Evolutionary conservation across 2,888 invertebrate species (phyloP), one percentile per base, ranked within the genome.

Genomic region (Encarsia formosa): DNA sequence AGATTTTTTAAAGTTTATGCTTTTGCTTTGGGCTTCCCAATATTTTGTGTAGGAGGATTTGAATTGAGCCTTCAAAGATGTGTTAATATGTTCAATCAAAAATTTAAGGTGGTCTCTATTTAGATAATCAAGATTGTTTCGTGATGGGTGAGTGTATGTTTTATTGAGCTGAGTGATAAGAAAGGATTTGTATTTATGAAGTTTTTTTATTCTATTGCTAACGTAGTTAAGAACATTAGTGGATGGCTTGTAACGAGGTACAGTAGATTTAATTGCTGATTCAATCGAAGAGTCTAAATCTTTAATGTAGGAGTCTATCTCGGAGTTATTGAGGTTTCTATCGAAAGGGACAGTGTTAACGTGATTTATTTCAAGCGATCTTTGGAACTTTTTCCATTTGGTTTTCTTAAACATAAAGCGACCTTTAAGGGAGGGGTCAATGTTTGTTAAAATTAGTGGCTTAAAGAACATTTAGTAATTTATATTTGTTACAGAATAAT

Each of bases 321-420:
- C 37, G 2, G 9, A 2, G 9, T 37, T 45, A 18, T 15, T 11
- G 4, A 44, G 35, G 19, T 44, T 44, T 34, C 23, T 22, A 13
- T 44, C 9, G 15, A 5, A 2, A 8, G 44, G 44, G 9, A 35
- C 23, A 19, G 2, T 15, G 2, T 4, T n/a, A 8, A 8, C n/a
- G 20, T n/a, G 9, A n/a, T 26, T 18, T 11, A 3, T 19, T 8
- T 44, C 5, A 3, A 34, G 31, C 3, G 23, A 8, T 11, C 18
- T 34, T 22, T 13, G 8, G 15, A 44, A 34, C 19, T 4, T 15
- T 19, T 5, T n/a, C 44, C 23, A 44, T 44, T 23, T 35, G 2
- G 44, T 44, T 34, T 44, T 44, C 35, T 44, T 44, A 16, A 23
- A 44, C 15, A 5, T 35, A 15, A 23, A 35, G 8, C 23, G 15